phyloP scores from a whole-genome alignment of 1,140 invertebrate species.

The Drosophila gunungcola region DNA sequence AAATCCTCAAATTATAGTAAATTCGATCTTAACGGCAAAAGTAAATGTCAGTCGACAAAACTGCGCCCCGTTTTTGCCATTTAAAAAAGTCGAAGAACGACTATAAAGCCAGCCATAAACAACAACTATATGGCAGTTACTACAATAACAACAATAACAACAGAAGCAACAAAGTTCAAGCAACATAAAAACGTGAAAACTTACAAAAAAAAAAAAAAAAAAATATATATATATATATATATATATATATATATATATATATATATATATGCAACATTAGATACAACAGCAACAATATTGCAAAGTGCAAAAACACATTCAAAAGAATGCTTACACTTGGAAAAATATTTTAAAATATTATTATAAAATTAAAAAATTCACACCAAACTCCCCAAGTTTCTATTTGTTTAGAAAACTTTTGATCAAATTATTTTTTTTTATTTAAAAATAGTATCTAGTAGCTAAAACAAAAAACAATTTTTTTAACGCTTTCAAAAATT shows the following conservation, averaged over 20 bases:
- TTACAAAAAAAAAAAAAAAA: slow-evolving; percentile 46
- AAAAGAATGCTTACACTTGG: slow-evolving; percentile 6
- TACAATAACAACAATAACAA: slow-evolving; percentile 29
- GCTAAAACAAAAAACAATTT: background rate
- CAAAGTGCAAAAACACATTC: slow-evolving; percentile 55
- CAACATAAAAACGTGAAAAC: slow-evolving; percentile 64
- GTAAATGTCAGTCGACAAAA: slow-evolving; percentile 66
- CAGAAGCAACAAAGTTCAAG: slow-evolving; percentile 57
- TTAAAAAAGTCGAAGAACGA: slow-evolving; percentile 30
- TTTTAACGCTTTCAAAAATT: background rate
- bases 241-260: slow-evolving; percentile 16
- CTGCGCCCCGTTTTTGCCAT: slow-evolving; percentile 57
- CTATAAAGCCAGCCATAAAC: slow-evolving; percentile 9
- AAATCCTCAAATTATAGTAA: slow-evolving; percentile 17
- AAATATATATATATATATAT: slow-evolving; percentile 21
- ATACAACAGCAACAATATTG: slow-evolving; percentile 60
- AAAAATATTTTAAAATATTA: background rate
- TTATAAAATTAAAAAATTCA: too few relatives aligned
- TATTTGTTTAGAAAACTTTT: too few relatives aligned
- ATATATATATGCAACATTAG: slow-evolving; percentile 51
- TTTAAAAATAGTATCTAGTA: too few relatives aligned
- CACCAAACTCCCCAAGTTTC: too few relatives aligned
- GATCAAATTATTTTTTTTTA: too few relatives aligned
- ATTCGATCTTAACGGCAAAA: slow-evolving; percentile 53
- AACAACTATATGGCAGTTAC: slow-evolving; percentile 17